Conservation (phyloP, 2,797 vertebrate species). For the Falco concolor region DNA sequence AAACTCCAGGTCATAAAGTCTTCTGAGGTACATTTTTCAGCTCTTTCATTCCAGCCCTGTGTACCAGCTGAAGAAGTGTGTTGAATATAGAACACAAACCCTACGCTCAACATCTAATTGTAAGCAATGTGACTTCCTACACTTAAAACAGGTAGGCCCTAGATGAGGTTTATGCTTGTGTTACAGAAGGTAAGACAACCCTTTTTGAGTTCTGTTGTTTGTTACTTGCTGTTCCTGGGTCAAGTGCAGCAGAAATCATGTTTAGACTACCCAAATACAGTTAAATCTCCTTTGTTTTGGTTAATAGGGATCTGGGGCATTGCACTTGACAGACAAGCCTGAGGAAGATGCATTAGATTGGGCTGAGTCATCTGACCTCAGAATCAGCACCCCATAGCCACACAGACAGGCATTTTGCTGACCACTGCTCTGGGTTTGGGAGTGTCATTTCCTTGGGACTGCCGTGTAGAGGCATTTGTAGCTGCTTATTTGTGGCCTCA, state of each 20-base stretch:
- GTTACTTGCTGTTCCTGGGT: neutral
- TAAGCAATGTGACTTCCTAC: neutral
- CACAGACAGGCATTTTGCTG: accelerated
- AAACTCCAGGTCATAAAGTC: neutral
- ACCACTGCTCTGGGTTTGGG: neutral
- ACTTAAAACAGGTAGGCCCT: neutral
- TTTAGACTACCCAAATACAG: neutral
- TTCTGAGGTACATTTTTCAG: neutral
- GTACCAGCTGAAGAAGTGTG: neutral
- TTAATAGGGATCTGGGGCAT: neutral
- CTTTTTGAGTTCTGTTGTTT: neutral
- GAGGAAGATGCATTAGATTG: neutral
- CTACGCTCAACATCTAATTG: neutral
- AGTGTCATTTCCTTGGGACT: neutral
- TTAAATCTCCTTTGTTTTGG: neutral
- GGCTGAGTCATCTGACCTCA: neutral
- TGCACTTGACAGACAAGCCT: neutral
- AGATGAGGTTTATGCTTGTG: neutral
- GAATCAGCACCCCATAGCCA: neutral
- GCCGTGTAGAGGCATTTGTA: accelerated
- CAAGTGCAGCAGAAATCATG: accelerated
- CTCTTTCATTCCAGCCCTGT: neutral
- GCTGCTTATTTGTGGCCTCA: neutral
- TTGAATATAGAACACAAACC: neutral
- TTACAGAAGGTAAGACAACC: neutral